Evolutionary conservation across 1,140 invertebrate species (phyloP), one percentile per base, ranked within the genome.

Genomic region (Drosophila repleta): DNA sequence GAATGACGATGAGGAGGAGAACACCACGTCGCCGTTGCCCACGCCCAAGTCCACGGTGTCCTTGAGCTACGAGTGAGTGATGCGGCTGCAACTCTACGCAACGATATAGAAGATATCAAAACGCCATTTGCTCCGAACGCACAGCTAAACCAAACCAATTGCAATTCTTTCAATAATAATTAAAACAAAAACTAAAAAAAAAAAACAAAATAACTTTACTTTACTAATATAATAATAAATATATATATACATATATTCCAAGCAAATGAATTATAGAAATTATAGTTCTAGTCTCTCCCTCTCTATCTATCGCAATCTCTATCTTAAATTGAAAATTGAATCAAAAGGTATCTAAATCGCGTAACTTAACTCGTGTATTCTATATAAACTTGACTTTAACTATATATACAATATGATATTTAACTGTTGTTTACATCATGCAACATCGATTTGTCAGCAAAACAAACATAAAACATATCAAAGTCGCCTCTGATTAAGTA

Each of bases 1-100:
- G 24, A 95, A 95, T 41, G 96, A 96, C 64, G 96, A 96, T 3
- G 95, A 96, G 20, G 95, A 96, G 17, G 95, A 95, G 60, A 90
- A 90, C 5, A 92, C 93, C 18, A 89, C 90, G 29, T 92, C 91
- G 69, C 90, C 91, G 66, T 66, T 91, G 68, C 91, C 84, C 18
- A 90, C 90, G 58, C 90, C 91, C 8, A 91, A 90, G 66, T 91
- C 91, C 4, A 58, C 71, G 1, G 71, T 89, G 11, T 90, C 89
- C 10, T 56, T 88, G 32, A 79, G 66, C 51, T 91, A 91, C 46
- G 90, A 91, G 72, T 83, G 56, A 68, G 39, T 32, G 32, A 11
- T n/a, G 11, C 10, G 15, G 51, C 13, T 26, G 2, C 56, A 24
- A 13, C 10, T 35, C 32, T 13, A 13, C 3, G 32, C 18, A 56